These are phyloP conservation scores for Rhinophrynus dorsalis DNA, from an alignment of 2,797 vertebrate genomes.

Conservation along the genomic window DNA sequence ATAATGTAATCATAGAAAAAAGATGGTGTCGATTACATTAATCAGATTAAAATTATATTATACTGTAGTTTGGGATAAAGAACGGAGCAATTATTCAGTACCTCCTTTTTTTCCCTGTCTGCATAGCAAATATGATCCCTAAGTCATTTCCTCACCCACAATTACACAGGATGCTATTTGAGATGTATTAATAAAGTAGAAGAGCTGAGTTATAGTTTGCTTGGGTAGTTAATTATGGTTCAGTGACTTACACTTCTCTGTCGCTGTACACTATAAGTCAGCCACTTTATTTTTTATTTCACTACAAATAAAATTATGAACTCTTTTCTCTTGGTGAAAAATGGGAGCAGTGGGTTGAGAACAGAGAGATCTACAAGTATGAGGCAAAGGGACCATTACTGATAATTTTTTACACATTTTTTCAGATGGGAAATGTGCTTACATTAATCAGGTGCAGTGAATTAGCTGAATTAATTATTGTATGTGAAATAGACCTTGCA, in stretches of 20 bases:
- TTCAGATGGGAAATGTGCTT: background rate
- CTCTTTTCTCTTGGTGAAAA: conserved; percentile 15
- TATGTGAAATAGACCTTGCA: background rate
- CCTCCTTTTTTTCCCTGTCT: conserved; percentile 32
- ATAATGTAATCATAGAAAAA: conserved; percentile 29
- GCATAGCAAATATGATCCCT: conserved; percentile 24
- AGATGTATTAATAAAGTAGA: conserved; percentile 42
- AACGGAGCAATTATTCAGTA: conserved; percentile 23
- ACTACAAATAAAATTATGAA: conserved; percentile 44
- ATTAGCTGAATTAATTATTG: background rate
- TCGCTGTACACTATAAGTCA: conserved; percentile 45
- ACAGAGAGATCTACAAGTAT: conserved; percentile 14
- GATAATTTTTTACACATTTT: background rate
- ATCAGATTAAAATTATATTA: conserved; percentile 39
- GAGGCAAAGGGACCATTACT: conserved; percentile 2
- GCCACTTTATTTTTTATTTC: conserved; percentile 45
- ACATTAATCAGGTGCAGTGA: background rate
- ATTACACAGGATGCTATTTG: conserved; percentile 16
- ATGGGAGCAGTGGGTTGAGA: conserved; percentile 2
- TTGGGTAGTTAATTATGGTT: conserved; percentile 45
- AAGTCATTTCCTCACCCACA: conserved; percentile 36
- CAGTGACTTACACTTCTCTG: conserved; percentile 44
- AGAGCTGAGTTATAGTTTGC: conserved; percentile 42
- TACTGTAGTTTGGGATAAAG: conserved; percentile 19
- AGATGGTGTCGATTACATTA: conserved; percentile 32